phyloP scores from a whole-genome alignment of 2,113 vertebrate genomes.

The Seriola rivoliana region DNA sequence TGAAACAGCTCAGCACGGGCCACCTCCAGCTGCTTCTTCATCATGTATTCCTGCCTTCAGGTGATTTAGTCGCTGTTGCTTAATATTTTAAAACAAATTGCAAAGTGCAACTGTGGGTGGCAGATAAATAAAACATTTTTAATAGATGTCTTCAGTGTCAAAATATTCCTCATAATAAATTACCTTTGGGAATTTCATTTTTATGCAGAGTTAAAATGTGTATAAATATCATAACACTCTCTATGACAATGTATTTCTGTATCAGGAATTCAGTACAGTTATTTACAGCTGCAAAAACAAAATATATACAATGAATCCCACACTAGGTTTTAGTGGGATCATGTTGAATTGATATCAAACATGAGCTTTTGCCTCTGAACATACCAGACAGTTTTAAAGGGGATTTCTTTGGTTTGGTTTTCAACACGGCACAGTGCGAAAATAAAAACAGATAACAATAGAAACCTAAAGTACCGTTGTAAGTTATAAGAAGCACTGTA shows the following conservation, averaged over 20 bases:
- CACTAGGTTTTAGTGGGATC: neutral
- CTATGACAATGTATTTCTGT: neutral
- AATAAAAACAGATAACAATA: neutral
- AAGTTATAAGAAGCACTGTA: neutral
- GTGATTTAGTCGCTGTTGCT: slow-evolving; percentile 29
- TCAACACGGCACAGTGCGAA: slow-evolving; percentile 1
- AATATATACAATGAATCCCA: slow-evolving; percentile 22
- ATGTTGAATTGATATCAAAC: neutral
- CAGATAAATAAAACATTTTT: slow-evolving; percentile 34
- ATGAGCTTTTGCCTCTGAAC: neutral
- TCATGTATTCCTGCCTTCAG: slow-evolving; percentile 14
- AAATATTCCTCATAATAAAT: slow-evolving; percentile 31
- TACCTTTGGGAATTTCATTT: neutral
- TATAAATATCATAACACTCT: slow-evolving; percentile 7
- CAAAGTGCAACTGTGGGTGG: slow-evolving; percentile 13
- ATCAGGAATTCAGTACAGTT: neutral
- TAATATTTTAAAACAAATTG: slow-evolving; percentile 38
- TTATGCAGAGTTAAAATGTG: slow-evolving; percentile 3
- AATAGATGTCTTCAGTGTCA: slow-evolving; percentile 26
- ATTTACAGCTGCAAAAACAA: slow-evolving; percentile 46
- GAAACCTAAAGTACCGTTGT: neutral
- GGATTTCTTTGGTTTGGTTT: neutral
- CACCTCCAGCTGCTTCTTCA: slow-evolving; percentile 18
- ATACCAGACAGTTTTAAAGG: neutral
- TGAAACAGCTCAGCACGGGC: neutral